These are phyloP conservation scores for Ammodytes dubius DNA, from an alignment of 2,113 vertebrate species.

Conservation along the genomic window DNA sequence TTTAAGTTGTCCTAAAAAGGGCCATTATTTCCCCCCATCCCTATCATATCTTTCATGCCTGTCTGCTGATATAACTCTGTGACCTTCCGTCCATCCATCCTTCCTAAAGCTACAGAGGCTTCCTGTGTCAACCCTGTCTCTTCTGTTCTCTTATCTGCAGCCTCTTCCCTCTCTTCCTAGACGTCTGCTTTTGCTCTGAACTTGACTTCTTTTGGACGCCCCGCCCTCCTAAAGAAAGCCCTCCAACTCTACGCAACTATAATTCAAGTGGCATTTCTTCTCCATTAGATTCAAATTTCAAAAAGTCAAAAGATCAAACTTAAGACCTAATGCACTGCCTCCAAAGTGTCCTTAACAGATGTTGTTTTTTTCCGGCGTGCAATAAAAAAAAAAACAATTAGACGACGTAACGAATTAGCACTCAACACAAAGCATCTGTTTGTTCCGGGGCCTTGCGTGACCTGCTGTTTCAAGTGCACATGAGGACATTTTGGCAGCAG, in stretches of 20 bases:
- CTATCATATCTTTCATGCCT: constrained; percentile 10
- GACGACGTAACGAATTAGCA: constrained; percentile 1
- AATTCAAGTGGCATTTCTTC: not conserved
- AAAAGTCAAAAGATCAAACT: not conserved
- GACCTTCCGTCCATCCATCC: constrained; percentile 39
- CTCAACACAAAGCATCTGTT: not conserved
- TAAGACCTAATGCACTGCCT: not conserved
- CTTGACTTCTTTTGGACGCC: constrained; percentile 15
- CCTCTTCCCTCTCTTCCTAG: constrained; percentile 57
- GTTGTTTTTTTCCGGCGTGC: not conserved
- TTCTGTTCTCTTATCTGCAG: constrained; percentile 45
- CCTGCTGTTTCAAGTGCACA: constrained; percentile 22
- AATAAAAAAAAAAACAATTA: not conserved
- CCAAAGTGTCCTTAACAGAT: not conserved
- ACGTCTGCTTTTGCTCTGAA: constrained; percentile 66
- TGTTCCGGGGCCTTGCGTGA: constrained; percentile 48
- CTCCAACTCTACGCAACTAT: not conserved
- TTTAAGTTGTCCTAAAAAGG: not conserved
- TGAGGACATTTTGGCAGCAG: constrained; percentile 50
- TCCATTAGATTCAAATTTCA: not conserved
- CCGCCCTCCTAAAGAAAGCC: not conserved
- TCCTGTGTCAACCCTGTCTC: constrained; percentile 49
- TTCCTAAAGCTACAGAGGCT: constrained; percentile 19
- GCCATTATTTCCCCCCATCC: not conserved
- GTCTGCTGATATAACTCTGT: constrained; percentile 20